A percentile compares a stretch with the other conserved stretches of the same genome.
These are phyloP conservation scores for Tethea ocularis DNA, from an alignment of 2,888 invertebrate species.

Conservation along the genomic window DNA sequence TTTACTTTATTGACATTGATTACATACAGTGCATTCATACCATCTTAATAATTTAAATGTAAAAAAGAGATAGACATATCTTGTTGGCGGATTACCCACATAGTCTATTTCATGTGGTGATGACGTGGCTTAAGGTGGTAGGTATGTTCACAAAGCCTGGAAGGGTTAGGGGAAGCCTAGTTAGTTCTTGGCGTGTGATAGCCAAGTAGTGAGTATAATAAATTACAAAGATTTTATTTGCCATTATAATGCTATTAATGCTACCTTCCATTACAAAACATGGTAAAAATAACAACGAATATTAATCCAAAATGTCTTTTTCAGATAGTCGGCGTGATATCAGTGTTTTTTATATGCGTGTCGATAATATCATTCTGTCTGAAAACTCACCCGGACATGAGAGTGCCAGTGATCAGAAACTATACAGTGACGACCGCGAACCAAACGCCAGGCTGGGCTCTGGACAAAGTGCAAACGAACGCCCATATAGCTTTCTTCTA, in stretches of 20 bases:
- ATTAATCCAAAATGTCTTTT: constrained; percentile 56
- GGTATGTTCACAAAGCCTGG: no score
- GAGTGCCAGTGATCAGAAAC: constrained; percentile 94
- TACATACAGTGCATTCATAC: not conserved
- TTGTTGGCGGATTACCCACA: not conserved
- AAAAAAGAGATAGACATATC: no score
- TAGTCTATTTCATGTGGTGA: not conserved
- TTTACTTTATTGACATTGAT: not conserved
- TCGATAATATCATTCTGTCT: constrained; percentile 99
- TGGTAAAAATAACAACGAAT: not conserved
- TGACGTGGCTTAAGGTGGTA: no score
- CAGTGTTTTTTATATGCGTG: constrained; percentile 99
- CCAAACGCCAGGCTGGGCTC: constrained; percentile 90
- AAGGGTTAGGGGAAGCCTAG: no score
- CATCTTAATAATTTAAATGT: not conserved
- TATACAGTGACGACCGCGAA: constrained; percentile 90
- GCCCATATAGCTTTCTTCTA: constrained; percentile 99
- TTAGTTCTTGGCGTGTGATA: no score
- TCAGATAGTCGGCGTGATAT: constrained; percentile 98
- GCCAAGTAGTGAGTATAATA: no score
- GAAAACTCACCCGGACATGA: constrained; percentile 99
- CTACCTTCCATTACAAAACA: no score
- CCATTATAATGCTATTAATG: no score
- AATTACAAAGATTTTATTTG: no score
- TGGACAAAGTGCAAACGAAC: constrained; percentile 96